Evolutionary conservation across 2,113 vertebrate species (phyloP).

Genomic region (Melanostigma gelatinosum): DNA sequence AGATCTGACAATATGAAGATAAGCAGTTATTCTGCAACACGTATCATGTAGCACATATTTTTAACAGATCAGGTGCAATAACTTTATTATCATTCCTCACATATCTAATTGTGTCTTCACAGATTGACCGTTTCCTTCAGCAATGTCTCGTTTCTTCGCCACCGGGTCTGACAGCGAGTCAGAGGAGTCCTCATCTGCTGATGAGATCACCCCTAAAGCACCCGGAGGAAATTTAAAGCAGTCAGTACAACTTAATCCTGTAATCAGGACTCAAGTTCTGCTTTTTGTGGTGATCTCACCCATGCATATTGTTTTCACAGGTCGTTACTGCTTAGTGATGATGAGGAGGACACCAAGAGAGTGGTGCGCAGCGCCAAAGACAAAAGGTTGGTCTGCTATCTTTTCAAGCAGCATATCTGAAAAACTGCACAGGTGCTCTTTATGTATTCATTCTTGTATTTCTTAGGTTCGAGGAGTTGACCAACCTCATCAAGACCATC

Average conservation of each 20-base stretch:
- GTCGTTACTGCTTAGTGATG: conserved; percentile 89
- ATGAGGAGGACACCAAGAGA: conserved; percentile 94
- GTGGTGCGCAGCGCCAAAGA: conserved; percentile 94
- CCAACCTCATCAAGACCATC: conserved; percentile 93
- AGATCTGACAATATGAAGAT: not conserved
- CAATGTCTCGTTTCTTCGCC: conserved; percentile 92
- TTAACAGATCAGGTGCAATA: not conserved
- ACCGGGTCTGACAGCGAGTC: conserved; percentile 94
- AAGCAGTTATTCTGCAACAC: too few species aligned
- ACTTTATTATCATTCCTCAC: not conserved
- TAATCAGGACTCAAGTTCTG: not conserved
- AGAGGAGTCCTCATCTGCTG: conserved; percentile 88
- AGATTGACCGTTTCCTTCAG: conserved; percentile 55
- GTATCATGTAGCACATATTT: not conserved
- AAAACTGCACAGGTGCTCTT: fast-evolving
- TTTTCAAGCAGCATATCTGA: not conserved
- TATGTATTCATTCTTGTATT: not conserved
- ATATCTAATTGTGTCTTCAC: conserved; percentile 8
- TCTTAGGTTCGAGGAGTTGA: conserved; percentile 91
- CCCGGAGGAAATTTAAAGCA: conserved; percentile 89
- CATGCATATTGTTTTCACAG: conserved; percentile 66
- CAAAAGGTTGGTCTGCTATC: conserved; percentile 83
- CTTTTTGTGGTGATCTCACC: not conserved
- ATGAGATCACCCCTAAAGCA: conserved; percentile 89
- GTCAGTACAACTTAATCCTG: conserved; percentile 76